Percentiles rank a stretch among this genome's conserved stretches.
Evolutionary conservation across 2,888 invertebrate species (phyloP).

Genomic region (Willowsia nigromaculata): DNA sequence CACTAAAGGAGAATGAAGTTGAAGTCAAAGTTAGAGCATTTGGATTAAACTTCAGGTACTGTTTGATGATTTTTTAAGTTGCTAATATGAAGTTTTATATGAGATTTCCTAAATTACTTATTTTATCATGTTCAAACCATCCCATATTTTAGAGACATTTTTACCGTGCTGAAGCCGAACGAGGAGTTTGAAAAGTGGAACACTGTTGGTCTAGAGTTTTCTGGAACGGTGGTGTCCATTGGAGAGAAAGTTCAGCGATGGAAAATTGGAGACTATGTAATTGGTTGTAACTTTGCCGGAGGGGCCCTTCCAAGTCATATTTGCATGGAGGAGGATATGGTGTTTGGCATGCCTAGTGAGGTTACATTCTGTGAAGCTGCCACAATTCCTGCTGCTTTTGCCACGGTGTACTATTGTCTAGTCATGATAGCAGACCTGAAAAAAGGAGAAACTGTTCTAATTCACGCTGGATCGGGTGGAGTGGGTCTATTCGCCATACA

Average conservation of each 20-base stretch:
- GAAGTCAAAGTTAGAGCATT: conserved; percentile 69
- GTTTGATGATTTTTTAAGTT: neutral
- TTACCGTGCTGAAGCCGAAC: conserved; percentile 69
- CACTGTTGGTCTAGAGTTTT: conserved; percentile 70
- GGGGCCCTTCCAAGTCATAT: conserved; percentile 71
- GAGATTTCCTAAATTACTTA: too few relatives aligned
- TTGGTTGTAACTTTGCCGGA: conserved; percentile 65
- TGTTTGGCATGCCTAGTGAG: conserved; percentile 52
- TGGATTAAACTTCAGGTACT: conserved; percentile 67
- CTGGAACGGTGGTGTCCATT: conserved; percentile 55
- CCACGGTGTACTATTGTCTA: conserved; percentile 69
- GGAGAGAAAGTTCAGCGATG: conserved; percentile 50
- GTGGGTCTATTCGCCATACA: conserved; percentile 14
- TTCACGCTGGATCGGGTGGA: conserved; percentile 64
- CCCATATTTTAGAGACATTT: conserved; percentile 55
- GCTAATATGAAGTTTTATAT: neutral
- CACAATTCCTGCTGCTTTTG: conserved; percentile 68
- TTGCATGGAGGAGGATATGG: conserved; percentile 33
- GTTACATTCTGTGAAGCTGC: conserved; percentile 70
- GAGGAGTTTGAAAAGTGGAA: conserved; percentile 65
- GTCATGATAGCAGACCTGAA: conserved; percentile 54
- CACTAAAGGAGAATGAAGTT: conserved; percentile 45
- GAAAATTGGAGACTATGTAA: conserved; percentile 70
- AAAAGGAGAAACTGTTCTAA: conserved; percentile 66
- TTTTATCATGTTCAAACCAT: too few relatives aligned